Conservation (phyloP, 2,888 invertebrate species). For the Ypsolopha sequella region DNA sequence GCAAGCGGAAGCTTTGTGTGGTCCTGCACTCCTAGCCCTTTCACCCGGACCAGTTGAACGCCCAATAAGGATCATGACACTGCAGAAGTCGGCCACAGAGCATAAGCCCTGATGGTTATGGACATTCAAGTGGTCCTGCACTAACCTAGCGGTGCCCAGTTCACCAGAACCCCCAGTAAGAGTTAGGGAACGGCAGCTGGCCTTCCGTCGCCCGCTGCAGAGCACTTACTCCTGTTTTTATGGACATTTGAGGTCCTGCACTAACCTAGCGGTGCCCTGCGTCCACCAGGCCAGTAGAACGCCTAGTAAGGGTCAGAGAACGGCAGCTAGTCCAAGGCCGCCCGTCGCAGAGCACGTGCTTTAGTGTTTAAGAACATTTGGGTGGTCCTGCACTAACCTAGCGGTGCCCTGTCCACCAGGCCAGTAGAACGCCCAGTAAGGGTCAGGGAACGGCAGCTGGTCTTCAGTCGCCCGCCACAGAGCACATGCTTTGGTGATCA, state of each 20-base stretch:
- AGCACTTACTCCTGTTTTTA: neutral
- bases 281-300: slow-evolving; percentile 84
- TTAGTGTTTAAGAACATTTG: neutral
- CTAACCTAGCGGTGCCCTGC: slow-evolving; percentile 76
- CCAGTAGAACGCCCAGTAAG: slow-evolving; percentile 85
- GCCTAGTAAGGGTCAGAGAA: slow-evolving; percentile 79
- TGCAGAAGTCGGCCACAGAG: slow-evolving; percentile 33
- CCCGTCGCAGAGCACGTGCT: neutral
- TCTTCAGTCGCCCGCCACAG: slow-evolving; percentile 64
- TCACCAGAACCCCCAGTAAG: no score
- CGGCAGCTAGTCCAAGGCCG: slow-evolving; percentile 31
- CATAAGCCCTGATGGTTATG: slow-evolving; percentile 15
- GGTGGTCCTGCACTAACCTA: slow-evolving; percentile 60
- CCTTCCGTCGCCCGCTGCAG: no score
- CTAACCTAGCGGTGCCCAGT: no score
- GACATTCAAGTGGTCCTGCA: no score
- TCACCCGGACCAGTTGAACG: slow-evolving; percentile 84
- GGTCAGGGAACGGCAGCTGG: slow-evolving; percentile 63
- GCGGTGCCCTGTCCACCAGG: slow-evolving; percentile 80
- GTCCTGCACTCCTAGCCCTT: no score
- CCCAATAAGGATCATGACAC: slow-evolving; percentile 78
- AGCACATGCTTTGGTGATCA: slow-evolving; percentile 73
- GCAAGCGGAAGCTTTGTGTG: no score
- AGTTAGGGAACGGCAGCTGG: no score
- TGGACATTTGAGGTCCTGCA: neutral